Evolutionary conservation across 37 sponge, comb jelly and placozoan genomes (phyloP).

Genomic region (Lycopodina hypogea): DNA sequence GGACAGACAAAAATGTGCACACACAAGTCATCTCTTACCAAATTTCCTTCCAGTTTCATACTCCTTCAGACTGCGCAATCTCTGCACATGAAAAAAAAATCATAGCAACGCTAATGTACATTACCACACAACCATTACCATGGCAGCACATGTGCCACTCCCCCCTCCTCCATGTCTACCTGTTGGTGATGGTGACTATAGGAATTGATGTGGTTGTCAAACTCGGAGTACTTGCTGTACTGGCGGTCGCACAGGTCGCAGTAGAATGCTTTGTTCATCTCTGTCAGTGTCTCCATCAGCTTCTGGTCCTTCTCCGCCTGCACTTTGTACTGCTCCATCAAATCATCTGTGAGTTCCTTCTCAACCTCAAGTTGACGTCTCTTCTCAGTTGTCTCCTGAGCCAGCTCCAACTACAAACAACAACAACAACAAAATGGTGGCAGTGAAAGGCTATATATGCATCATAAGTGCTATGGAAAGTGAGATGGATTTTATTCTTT

Average conservation of each 20-base stretch:
- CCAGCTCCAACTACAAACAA: conserved; percentile 63
- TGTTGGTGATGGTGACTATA: conserved; percentile 89
- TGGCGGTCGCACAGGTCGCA: conserved; percentile 89
- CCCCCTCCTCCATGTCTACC: conserved; percentile 16
- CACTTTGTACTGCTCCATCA: conserved; percentile 64
- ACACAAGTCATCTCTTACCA: conserved; percentile 15
- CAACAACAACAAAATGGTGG: not conserved
- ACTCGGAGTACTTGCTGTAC: conserved; percentile 85
- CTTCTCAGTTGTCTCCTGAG: conserved; percentile 82
- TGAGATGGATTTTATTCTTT: too few species aligned
- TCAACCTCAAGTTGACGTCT: conserved; percentile 77
- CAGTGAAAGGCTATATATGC: not conserved
- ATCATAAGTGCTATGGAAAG: not conserved
- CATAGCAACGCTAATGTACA: not conserved
- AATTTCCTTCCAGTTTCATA: conserved; percentile 67
- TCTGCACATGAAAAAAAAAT: conserved; percentile 29
- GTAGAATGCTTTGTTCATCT: conserved; percentile 80
- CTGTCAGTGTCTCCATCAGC: conserved; percentile 44
- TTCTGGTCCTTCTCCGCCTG: conserved; percentile 54
- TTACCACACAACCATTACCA: not conserved
- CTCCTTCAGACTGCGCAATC: conserved; percentile 61
- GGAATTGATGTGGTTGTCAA: conserved; percentile 92
- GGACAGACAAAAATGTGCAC: not conserved
- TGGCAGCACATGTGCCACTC: not conserved
- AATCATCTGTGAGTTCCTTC: conserved; percentile 75